Conservation (phyloP, 2,113 vertebrate genomes). For the Anhinga rufa region DNA sequence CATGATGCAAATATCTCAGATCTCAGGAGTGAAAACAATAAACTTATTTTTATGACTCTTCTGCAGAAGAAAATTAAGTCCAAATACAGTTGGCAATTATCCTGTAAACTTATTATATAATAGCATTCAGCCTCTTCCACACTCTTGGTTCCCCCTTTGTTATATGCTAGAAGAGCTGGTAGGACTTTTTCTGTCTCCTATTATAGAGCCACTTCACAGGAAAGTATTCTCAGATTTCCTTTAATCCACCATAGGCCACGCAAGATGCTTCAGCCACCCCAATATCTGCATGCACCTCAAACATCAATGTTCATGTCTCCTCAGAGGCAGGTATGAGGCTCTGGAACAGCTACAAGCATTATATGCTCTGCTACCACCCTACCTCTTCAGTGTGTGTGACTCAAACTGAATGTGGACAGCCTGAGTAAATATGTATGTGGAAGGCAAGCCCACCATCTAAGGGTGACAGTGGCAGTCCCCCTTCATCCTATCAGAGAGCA, state of each 20-base stretch:
- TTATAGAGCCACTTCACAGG: neutral
- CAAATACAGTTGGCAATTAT: neutral
- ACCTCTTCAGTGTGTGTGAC: too few relatives aligned
- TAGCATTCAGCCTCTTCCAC: neutral
- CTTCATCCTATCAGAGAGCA: neutral
- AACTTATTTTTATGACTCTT: constrained; percentile 1
- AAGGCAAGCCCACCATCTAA: neutral
- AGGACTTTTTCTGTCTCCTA: neutral
- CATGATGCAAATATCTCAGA: neutral
- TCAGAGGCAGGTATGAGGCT: neutral
- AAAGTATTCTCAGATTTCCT: neutral
- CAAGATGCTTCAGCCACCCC: neutral
- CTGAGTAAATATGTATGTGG: neutral
- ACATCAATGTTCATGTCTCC: neutral
- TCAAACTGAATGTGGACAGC: neutral
- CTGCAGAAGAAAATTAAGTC: constrained; percentile 21
- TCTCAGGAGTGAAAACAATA: neutral
- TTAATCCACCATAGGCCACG: neutral
- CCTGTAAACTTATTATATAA: constrained; percentile 1
- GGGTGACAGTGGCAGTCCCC: neutral
- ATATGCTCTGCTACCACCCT: neutral
- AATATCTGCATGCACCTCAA: fast-evolving
- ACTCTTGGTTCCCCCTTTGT: neutral
- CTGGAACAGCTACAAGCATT: neutral
- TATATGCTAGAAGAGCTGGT: neutral